phyloP scores from a whole-genome alignment of 2,113 vertebrate genomes.

The Equus przewalskii region DNA sequence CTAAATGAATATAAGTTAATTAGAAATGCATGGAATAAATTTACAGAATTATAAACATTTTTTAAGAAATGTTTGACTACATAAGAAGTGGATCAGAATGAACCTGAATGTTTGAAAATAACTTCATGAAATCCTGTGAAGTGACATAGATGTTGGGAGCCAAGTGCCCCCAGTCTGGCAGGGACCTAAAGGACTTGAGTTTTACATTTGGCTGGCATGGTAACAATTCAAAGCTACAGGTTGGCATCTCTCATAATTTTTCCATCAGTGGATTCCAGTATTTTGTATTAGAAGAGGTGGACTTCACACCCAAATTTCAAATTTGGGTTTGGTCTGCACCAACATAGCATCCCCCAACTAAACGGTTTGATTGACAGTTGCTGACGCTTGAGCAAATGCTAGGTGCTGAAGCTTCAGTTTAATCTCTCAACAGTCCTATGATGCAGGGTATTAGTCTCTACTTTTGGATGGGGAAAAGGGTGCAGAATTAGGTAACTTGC shows the following conservation, averaged over 20 bases:
- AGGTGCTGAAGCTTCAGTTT: background rate
- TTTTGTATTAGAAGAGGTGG: background rate
- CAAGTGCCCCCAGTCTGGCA: background rate
- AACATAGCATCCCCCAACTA: background rate
- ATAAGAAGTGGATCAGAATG: background rate
- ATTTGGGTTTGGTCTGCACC: background rate
- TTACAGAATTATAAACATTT: background rate
- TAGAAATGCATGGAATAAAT: background rate
- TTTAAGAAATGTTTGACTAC: background rate
- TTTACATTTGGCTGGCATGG: background rate
- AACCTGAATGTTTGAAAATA: background rate
- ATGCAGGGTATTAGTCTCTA: background rate
- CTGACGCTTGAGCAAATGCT: background rate
- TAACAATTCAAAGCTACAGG: background rate
- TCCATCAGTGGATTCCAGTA: background rate
- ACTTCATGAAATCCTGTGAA: background rate
- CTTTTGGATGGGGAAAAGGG: background rate
- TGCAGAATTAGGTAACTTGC: background rate
- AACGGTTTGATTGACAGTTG: background rate
- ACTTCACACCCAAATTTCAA: background rate
- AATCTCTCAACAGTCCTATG: background rate
- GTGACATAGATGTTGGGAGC: background rate
- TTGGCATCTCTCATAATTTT: background rate
- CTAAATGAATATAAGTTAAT: background rate
- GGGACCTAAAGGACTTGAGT: background rate